Evolutionary conservation across 2,113 vertebrate species (phyloP), one percentile per base, ranked within the genome.

Genomic region (Pseudorectes ferrugineus): DNA sequence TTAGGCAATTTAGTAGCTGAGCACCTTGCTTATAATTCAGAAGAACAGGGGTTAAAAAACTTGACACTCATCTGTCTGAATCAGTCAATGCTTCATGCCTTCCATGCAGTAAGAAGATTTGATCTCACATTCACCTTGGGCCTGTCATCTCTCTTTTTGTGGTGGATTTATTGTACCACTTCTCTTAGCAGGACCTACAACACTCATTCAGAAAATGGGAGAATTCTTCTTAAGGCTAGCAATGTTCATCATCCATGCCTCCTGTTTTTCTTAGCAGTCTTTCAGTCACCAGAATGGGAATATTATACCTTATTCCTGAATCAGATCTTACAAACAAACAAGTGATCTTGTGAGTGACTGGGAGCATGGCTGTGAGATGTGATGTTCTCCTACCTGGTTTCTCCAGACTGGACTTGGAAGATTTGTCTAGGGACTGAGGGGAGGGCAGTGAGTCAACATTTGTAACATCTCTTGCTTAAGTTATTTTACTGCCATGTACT

Each of bases 161-260:
- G 2, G 9, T 54, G 21, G 6, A 58, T 65, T 81, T 6, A 7
- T 57, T 84, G 49, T 65, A 52, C 22, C 23, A 10, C 7, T 77
- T 84, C 12, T 62, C 5, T 35, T 92, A 49, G 12, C 21, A n/a
- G 33, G 15, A 17, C 33, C 42, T 84, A 6, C 1, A 24, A 25
- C 19, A 14, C 8, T 76, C 4, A 38, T 46, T 72, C 29, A 51
- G 46, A 71, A 93, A 54, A 84, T 26, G 29, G 4, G 18, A 67
- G 23, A 55, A 54, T 68, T 75, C 16, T 79, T 83, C 16, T 22
- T 63, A 16, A 80, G n/a, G 9, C 36, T 76, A 65, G 24, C 23
- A 57, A 8, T 24, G 48, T 38, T 67, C 10, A 62, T 25, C 0
- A 0, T 45, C 38, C 0, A 0, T 7, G 0, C 25, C 14, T 88